Evolutionary conservation across 1,140 invertebrate genomes (phyloP), one percentile per base, ranked within the genome.

Genomic region (Lucilia cuprina): DNA sequence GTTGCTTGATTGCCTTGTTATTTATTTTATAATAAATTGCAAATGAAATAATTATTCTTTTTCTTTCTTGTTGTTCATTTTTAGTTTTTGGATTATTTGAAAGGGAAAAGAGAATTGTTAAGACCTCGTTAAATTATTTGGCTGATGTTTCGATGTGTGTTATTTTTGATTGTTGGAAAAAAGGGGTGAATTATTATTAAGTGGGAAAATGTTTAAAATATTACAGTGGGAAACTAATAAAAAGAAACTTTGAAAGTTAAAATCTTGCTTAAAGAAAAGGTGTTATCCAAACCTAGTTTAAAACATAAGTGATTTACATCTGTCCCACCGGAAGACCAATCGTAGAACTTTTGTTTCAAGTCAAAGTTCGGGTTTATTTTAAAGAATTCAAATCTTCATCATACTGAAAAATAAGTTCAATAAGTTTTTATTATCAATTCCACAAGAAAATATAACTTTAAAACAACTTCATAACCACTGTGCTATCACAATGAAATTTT

Each of bases 1-100:
- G 84, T 83, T 83, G 87, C 87, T 87, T 89, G 89, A 90, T 90
- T 90, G 89, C 89, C 78, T 85, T 87, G 87, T 89, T 88, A 87
- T 89, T 89, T 90, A 87, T 88, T 86, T 88, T 84, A 88, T 89
- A 88, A 89, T 88, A 86, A 88, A 87, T 86, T 84, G 82, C 12
- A 55, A 17, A 17, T 55, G 50, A 55, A 55, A 55, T 55, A 55
- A 55, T 2, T 17, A 13, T 55, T 55, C 12, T 55, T 55, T 55
- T 55, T n/a, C n/a, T n/a, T n/a, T n/a, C n/a, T n/a, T n/a, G n/a
- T 41, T 55, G 10, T 17, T 55, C 50, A 13, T 12, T 17, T 17
- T n/a, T n/a, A 12, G 50, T 55, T 55, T 55, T 41, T 41, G 2
- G 50, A 2, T 5, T 4, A 0, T 55, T 55, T 14, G 5, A 55